Evolutionary conservation across 2,888 invertebrate genomes (phyloP), one percentile per base, ranked within the genome.

Genomic region (Drosophila mercatorum): DNA sequence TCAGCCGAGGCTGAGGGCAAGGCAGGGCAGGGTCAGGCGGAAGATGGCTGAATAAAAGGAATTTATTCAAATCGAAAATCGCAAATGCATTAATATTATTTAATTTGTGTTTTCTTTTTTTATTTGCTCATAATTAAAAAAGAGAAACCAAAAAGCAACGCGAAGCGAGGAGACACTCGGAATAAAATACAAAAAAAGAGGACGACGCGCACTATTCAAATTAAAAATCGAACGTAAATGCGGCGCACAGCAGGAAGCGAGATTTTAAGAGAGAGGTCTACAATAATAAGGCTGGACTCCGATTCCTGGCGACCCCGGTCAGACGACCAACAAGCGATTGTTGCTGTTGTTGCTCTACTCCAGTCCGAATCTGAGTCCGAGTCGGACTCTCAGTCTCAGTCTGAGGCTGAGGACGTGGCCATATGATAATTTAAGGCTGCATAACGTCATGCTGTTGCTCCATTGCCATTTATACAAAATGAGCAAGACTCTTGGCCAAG

Each of bases 171-270:
- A 31, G 58, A 31, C 41, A 53, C 8, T 46, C n/a, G 44, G 41
- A 31, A 59, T 49, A 34, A 73, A 63, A 61, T 44, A 14, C 10
- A 17, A 31, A 56, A 70, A 55, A 58, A 58, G 58, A 70, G 72
- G 61, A 65, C 51, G 74, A 63, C 64, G 72, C 67, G 61, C 71
- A 72, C 84, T 86, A 90, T 89, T 89, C 89, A 90, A 89, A 89
- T 89, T 89, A 90, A 90, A 90, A 89, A 90, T 87, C 79, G 90
- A 89, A 89, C 83, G 86, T 89, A 88, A 88, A 90, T 89, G 87
- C 83, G 84, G 75, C 66, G 84, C 87, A 89, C 87, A 88, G 87
- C 87, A 89, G 87, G 87, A 90, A 61, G 80, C 84, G 65, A 72
- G 75, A 78, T 72, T 75, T 77, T 40, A 41, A 69, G 61, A 71